A percentile compares a stretch with the other conserved stretches of the same genome.
Evolutionary conservation across 1,140 invertebrate genomes (phyloP).

Genomic region (Drosophila pruinosa): DNA sequence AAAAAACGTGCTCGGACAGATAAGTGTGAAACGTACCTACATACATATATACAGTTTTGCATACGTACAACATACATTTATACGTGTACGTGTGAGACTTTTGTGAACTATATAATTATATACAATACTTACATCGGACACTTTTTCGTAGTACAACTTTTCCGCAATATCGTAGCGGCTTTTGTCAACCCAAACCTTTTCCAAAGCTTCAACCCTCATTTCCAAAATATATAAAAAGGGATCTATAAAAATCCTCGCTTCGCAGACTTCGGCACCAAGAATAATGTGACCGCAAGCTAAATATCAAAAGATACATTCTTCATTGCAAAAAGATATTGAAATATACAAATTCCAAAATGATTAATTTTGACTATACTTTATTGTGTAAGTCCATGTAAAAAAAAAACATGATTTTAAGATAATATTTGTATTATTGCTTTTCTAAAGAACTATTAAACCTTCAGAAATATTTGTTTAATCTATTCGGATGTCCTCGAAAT

Average conservation of each 20-base stretch:
- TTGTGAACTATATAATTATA: background rate
- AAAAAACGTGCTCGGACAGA: slow-evolving; percentile 27
- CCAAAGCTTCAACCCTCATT: slow-evolving; percentile 52
- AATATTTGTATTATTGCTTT: no score
- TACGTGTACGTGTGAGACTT: background rate
- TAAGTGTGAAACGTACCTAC: background rate
- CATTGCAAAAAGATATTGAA: no score
- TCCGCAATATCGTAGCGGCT: slow-evolving; percentile 85
- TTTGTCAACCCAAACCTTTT: slow-evolving; percentile 85
- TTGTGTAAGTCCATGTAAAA: no score
- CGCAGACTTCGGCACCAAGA: background rate
- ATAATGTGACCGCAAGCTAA: no score
- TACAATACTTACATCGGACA: slow-evolving; percentile 41
- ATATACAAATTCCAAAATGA: no score
- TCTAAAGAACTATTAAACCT: no score
- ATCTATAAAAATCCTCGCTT: background rate
- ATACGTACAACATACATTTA: background rate
- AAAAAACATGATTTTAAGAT: no score
- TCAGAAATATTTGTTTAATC: no score
- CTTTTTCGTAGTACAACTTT: slow-evolving; percentile 83
- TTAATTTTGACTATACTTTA: no score
- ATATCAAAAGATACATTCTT: no score
- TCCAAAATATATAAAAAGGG: background rate
- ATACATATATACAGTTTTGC: background rate
- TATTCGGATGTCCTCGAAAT: no score